Evolutionary conservation across 2,888 invertebrate genomes (phyloP).

Genomic region (Smittia sp.): DNA sequence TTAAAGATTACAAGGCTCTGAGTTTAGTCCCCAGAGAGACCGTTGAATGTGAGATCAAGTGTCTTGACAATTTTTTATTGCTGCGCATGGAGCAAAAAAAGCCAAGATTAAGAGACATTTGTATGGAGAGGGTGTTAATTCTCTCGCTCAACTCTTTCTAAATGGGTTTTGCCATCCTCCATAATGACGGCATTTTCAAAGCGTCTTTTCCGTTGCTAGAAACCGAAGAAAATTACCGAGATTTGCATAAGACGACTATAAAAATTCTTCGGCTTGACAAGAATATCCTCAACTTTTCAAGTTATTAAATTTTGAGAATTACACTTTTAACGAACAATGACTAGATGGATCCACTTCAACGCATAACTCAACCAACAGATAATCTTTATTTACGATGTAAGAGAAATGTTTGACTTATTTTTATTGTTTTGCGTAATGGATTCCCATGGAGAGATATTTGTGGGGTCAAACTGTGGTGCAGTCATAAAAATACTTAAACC

Average conservation of each 20-base stretch:
- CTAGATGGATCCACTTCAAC: neutral
- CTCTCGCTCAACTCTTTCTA: neutral
- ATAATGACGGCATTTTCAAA: constrained; percentile 28
- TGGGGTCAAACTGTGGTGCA: neutral
- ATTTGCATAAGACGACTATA: constrained; percentile 36
- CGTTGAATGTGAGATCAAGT: neutral
- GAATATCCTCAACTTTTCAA: constrained; percentile 16
- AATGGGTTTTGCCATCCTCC: constrained; percentile 18
- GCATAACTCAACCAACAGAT: constrained; percentile 30
- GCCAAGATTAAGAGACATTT: constrained; percentile 33
- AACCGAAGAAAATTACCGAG: neutral
- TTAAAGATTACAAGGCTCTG: constrained; percentile 29
- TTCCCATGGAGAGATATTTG: neutral
- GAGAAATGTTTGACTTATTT: constrained; percentile 38
- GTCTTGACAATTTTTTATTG: neutral
- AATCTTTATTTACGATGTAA: constrained; percentile 36
- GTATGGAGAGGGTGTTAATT: constrained; percentile 36
- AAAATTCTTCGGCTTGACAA: constrained; percentile 33
- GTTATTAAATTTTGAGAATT: constrained; percentile 6
- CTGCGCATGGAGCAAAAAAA: neutral
- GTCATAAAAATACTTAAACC: constrained; percentile 9
- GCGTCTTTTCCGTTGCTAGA: neutral
- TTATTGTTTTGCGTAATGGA: constrained; percentile 32
- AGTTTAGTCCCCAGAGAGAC: constrained; percentile 16
- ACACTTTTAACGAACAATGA: neutral